A percentile compares a stretch with the other conserved stretches of the same genome.
These are phyloP conservation scores for Tethya wilhelma DNA, from an alignment of 37 sponge, comb jelly and placozoan species.

Conservation along the genomic window DNA sequence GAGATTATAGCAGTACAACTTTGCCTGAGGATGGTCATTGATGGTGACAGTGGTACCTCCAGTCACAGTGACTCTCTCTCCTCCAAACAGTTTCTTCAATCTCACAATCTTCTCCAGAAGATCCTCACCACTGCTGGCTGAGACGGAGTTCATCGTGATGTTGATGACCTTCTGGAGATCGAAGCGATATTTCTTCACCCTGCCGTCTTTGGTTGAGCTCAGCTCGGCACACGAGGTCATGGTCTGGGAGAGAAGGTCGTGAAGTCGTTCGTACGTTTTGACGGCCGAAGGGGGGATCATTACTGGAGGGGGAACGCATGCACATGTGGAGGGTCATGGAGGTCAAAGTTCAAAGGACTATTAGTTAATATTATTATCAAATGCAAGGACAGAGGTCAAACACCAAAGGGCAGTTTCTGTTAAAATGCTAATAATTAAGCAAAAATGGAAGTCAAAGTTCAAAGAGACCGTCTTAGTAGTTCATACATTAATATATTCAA, in stretches of 20 bases:
- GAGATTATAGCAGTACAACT: constrained; percentile 61
- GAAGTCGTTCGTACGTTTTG: constrained; percentile 20
- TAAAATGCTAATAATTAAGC: too few species aligned
- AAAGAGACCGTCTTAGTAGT: too few species aligned
- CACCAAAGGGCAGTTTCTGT: too few species aligned
- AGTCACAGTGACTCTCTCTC: constrained; percentile 52
- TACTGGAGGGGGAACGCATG: constrained; percentile 26
- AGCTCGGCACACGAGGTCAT: background rate
- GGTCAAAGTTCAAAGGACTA: too few species aligned
- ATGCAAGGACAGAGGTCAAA: constrained; percentile 1
- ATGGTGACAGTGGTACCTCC: constrained; percentile 47
- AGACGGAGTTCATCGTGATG: constrained; percentile 67
- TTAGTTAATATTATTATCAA: background rate
- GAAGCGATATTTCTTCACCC: constrained; percentile 60
- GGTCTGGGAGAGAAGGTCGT: constrained; percentile 5
- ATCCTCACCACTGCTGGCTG: constrained; percentile 66
- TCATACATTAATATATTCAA: too few species aligned
- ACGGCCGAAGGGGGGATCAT: constrained; percentile 33
- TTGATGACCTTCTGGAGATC: constrained; percentile 74
- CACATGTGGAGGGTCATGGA: too few species aligned
- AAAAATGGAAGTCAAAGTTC: too few species aligned
- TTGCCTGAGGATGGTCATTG: constrained; percentile 56
- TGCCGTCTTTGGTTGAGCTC: constrained; percentile 7
- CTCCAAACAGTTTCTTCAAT: constrained; percentile 52
- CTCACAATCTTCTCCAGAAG: constrained; percentile 58